phyloP scores from a whole-genome alignment of 2,113 vertebrate species.

The Zingel zingel region DNA sequence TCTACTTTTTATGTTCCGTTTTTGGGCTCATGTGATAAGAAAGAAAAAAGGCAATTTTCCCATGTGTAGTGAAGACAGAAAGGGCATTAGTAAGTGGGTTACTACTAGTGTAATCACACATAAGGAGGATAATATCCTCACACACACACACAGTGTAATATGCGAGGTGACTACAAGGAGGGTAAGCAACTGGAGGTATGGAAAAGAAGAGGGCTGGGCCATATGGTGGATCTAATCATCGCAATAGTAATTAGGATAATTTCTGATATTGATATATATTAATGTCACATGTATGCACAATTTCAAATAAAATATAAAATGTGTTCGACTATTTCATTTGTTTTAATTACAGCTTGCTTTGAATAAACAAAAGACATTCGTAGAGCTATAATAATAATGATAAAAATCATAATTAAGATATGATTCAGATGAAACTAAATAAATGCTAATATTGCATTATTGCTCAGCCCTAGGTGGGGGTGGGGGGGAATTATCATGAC shows the following conservation, averaged over 20 bases:
- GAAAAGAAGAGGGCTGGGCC: not conserved
- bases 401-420: not conserved
- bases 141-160: not conserved
- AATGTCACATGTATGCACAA: not conserved
- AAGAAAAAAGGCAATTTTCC: constrained; percentile 60
- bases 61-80: constrained; percentile 53
- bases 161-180: constrained; percentile 5
- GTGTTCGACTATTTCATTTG: not conserved
- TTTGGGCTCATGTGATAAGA: constrained; percentile 61
- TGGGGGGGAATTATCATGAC: constrained; percentile 33
- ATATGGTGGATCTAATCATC: not conserved
- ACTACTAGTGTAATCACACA: not conserved
- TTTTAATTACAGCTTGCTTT: not conserved
- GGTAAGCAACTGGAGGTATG: not conserved
- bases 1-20: constrained; percentile 48
- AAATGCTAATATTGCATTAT: not conserved
- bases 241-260: not conserved
- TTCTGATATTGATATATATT: not conserved
- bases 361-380: not conserved
- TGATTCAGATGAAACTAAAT: constrained; percentile 3
- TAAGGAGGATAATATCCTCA: not conserved
- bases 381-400: not conserved
- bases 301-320: not conserved
- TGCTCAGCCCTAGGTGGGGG: not conserved
- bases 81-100: constrained; percentile 36